Percentiles rank a stretch among this genome's conserved stretches.
Evolutionary conservation across 2,888 invertebrate species (phyloP).

Genomic region (Trisateles emortualis): DNA sequence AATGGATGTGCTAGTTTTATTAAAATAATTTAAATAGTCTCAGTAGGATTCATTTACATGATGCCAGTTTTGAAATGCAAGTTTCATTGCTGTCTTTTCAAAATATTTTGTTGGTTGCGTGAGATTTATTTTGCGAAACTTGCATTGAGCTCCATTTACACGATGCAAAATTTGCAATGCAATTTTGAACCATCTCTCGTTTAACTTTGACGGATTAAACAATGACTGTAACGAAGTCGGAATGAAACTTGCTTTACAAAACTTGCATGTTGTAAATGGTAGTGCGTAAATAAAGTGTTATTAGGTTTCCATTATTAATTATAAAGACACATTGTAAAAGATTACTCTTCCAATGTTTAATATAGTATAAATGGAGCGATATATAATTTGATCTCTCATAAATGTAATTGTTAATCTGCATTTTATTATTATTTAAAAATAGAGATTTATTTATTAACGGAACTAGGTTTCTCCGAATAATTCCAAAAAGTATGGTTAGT

Average conservation of each 20-base stretch:
- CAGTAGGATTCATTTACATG: neutral
- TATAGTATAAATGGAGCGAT: conserved; percentile 40
- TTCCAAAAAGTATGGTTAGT: conserved; percentile 51
- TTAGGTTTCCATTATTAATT: conserved; percentile 20
- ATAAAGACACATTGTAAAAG: conserved; percentile 33
- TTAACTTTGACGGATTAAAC: too few relatives aligned
- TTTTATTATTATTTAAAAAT: conserved; percentile 51
- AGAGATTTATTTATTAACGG: conserved; percentile 52
- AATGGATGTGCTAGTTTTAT: conserved; percentile 61
- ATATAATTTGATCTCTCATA: conserved; percentile 56
- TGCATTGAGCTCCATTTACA: too few relatives aligned
- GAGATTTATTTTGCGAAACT: too few relatives aligned
- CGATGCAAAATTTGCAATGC: too few relatives aligned
- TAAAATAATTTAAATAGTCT: conserved; percentile 19
- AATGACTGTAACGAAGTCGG: too few relatives aligned
- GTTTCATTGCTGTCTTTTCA: too few relatives aligned
- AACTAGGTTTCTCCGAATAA: conserved; percentile 46
- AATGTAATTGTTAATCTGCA: conserved; percentile 48
- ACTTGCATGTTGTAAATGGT: too few relatives aligned
- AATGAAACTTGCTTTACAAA: too few relatives aligned
- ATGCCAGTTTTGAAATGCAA: neutral
- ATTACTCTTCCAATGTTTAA: conserved; percentile 21
- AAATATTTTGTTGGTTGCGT: too few relatives aligned
- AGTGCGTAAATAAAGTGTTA: neutral
- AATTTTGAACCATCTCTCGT: too few relatives aligned